These are phyloP conservation scores for Sisyra terminalis DNA, from an alignment of 2,888 invertebrate species.

Conservation along the genomic window DNA sequence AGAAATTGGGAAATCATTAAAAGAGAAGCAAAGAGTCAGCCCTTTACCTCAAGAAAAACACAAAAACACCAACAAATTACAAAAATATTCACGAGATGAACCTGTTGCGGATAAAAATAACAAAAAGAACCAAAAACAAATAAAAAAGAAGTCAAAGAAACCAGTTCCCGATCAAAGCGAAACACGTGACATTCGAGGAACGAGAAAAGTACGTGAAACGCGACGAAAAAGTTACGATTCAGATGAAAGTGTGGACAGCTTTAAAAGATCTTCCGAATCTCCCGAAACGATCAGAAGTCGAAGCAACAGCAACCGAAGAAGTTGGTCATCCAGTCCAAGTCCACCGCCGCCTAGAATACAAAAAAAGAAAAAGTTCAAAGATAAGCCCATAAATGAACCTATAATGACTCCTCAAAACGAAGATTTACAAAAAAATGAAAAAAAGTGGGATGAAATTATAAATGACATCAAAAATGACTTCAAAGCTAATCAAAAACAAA, in stretches of 20 bases:
- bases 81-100: constrained; percentile 17
- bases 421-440: not conserved
- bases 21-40: constrained; percentile 14
- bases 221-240: constrained; percentile 14
- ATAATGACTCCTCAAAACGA: not conserved
- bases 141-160: constrained; percentile 17
- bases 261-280: constrained; percentile 2
- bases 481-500: constrained; percentile 7
- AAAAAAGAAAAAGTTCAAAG: constrained; percentile 6
- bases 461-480: constrained; percentile 13
- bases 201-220: constrained; percentile 12
- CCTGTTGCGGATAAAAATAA: constrained; percentile 14
- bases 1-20: constrained; percentile 17
- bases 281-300: constrained; percentile 13
- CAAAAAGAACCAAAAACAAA: constrained; percentile 20
- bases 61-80: constrained; percentile 18
- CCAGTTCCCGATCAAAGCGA: constrained; percentile 6
- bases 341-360: constrained; percentile 17
- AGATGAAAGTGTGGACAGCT: constrained; percentile 20
- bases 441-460: constrained; percentile 18
- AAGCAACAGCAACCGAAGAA: constrained; percentile 17
- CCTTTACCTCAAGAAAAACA: constrained; percentile 6
- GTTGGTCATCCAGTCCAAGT: constrained; percentile 20
- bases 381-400: not conserved
- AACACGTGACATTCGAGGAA: constrained; percentile 12